A percentile compares a stretch with the other conserved stretches of the same genome.
phyloP scores from a whole-genome alignment of 2,888 invertebrate species.

The Dolichomitus sp. region DNA sequence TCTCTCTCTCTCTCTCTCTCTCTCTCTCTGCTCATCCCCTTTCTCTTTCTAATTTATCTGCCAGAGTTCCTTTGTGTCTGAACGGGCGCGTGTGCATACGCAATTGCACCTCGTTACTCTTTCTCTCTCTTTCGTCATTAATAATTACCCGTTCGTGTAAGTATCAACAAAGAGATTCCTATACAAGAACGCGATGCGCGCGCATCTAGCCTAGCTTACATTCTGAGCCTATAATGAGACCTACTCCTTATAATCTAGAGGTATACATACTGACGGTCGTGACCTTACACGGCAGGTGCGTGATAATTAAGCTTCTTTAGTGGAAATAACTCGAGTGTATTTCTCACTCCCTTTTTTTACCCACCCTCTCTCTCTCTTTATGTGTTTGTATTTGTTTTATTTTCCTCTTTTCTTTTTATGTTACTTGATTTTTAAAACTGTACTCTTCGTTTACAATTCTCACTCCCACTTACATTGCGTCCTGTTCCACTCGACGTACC shows the following conservation, averaged over 20 bases:
- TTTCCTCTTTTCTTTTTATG: constrained; percentile 33
- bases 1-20: constrained; percentile 44
- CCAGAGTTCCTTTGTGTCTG: background rate
- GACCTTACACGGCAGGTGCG: constrained; percentile 78
- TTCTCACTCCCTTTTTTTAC: constrained; percentile 15
- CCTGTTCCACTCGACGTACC: constrained; percentile 47
- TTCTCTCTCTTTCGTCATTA: constrained; percentile 34
- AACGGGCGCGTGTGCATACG: background rate
- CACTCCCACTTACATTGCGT: constrained; percentile 32
- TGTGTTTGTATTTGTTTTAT: constrained; percentile 26
- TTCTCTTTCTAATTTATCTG: constrained; percentile 39
- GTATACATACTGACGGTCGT: constrained; percentile 85
- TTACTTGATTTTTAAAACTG: constrained; percentile 45
- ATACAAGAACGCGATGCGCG: constrained; percentile 80
- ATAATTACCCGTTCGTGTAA: constrained; percentile 67
- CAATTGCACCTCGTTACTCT: constrained; percentile 18
- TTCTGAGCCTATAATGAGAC: constrained; percentile 80
- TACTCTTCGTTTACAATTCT: constrained; percentile 19
- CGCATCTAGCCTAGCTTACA: constrained; percentile 77
- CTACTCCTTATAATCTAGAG: constrained; percentile 84
- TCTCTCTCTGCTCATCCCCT: constrained; percentile 27
- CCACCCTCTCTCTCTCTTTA: constrained; percentile 21
- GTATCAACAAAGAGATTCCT: constrained; percentile 85
- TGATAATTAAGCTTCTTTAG: constrained; percentile 30
- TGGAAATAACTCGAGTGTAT: constrained; percentile 37